Base-by-base conservation (phyloP, 1,140 invertebrate genomes). In the Danaus plexippus region DNA sequence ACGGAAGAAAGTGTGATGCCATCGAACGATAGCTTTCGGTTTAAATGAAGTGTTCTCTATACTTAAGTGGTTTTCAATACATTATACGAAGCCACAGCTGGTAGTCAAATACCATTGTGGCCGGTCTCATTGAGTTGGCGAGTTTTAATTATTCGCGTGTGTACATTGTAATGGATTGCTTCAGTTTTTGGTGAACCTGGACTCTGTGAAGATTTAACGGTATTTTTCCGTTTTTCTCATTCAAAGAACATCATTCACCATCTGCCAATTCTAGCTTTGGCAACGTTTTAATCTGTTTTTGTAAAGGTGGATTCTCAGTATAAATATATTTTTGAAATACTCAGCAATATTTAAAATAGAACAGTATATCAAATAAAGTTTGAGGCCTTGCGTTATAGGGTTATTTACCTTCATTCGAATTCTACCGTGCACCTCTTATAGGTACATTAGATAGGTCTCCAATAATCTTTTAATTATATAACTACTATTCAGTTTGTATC, bases 1-100 rank as follows among this genome's bases (percentile, higher is more conserved):
- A 73, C 71, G 73, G 73, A 80, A 83, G 76, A 79, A 75, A 77
- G 70, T 75, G 63, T 68, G 61, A 68, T 71, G 59, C 54, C 59
- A 61, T 64, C 59, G 59, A 54, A 47, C 40, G 67, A 76, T 70
- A 67, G 62, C 61, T 66, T 64, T 61, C 57, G 61, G 58, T 69
- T 74, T 63, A 73, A 73, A 70, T 75, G 66, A 72, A 73, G 67
- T 69, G 51, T 72, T 57, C 49, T 48, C 43, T 54, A 13, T 43
- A 55, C 54, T 52, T 32, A 52, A 52, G 51, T 52, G 51, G 51
- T 43, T 52, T 52, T 52, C 51, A 52, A 52, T 52, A 52, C 51
- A 10, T 32, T 32, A 32, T 32, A 32, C 22, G 22, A 5, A 32
- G 22, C 22, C 22, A 32, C 22, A 32, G 22, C 22, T 32, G 22